Conservation (phyloP, 1,140 invertebrate species). For the Philopotamus ludificatus region DNA sequence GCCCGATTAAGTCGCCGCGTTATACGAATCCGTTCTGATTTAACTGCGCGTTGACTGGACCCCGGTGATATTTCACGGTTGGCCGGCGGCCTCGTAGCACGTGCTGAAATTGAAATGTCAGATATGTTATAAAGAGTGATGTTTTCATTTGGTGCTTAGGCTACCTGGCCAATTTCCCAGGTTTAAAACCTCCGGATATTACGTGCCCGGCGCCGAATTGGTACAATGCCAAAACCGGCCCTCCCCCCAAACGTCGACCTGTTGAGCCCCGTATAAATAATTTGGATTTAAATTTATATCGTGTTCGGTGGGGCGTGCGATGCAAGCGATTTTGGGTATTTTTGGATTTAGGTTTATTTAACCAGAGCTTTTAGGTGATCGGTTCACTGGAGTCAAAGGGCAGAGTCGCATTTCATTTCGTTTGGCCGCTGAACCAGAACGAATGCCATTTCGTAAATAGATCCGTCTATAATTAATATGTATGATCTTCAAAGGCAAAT, state of each 20-base stretch:
- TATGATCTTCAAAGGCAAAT: too few relatives aligned
- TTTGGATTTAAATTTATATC: background rate
- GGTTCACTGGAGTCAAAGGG: background rate
- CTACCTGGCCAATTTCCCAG: background rate
- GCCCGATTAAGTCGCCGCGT: too few relatives aligned
- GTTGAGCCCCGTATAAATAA: background rate
- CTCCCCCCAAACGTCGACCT: background rate
- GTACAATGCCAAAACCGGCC: background rate
- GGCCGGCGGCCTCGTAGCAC: background rate
- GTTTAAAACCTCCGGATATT: slow-evolving; percentile 5
- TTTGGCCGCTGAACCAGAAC: too few relatives aligned
- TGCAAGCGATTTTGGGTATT: too few relatives aligned
- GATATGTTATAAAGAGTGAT: slow-evolving; percentile 24
- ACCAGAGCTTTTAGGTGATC: background rate
- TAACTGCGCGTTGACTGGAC: too few relatives aligned
- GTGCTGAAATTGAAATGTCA: slow-evolving; percentile 29
- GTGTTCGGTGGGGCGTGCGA: background rate
- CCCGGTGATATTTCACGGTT: slow-evolving; percentile 26
- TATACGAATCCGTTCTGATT: too few relatives aligned
- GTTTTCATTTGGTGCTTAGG: slow-evolving; percentile 13
- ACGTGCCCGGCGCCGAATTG: background rate
- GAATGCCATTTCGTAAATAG: too few relatives aligned
- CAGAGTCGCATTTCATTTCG: background rate
- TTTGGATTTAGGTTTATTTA: background rate
- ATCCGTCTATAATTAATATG: too few relatives aligned